phyloP scores from a whole-genome alignment of 2,113 vertebrate genomes.

The Physeter macrocephalus region DNA sequence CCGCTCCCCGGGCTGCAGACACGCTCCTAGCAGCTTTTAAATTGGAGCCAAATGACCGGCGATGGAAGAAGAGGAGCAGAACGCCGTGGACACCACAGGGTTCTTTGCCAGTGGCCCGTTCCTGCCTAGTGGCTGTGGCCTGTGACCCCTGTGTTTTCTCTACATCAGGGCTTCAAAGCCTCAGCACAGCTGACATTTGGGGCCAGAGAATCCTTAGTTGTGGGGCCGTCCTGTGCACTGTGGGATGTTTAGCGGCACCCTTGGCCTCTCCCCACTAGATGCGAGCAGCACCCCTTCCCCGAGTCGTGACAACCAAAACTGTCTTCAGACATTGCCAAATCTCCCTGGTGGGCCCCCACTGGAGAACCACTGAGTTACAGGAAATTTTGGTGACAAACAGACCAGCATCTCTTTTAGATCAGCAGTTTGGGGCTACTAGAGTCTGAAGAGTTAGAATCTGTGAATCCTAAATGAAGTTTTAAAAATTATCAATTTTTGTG shows the following conservation, averaged over 20 bases:
- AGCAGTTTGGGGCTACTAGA: neutral
- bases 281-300: accelerated
- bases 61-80: neutral
- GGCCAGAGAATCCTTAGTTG: neutral
- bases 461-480: neutral
- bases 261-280: neutral
- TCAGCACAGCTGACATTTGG: accelerated
- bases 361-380: neutral
- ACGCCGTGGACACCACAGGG: accelerated
- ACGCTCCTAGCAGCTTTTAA: neutral
- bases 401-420: neutral
- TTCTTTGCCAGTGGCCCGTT: neutral
- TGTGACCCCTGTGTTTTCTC: neutral
- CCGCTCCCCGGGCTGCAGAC: accelerated
- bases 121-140: neutral
- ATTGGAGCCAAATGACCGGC: accelerated
- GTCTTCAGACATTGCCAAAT: neutral
- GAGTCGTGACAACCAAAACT: neutral
- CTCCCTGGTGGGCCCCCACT: neutral
- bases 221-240: neutral
- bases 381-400: neutral
- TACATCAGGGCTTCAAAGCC: neutral
- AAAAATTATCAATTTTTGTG: neutral
- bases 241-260: neutral
- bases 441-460: neutral